Conservation (phyloP, 2,113 vertebrate genomes). For the Spheniscus mendiculus region DNA sequence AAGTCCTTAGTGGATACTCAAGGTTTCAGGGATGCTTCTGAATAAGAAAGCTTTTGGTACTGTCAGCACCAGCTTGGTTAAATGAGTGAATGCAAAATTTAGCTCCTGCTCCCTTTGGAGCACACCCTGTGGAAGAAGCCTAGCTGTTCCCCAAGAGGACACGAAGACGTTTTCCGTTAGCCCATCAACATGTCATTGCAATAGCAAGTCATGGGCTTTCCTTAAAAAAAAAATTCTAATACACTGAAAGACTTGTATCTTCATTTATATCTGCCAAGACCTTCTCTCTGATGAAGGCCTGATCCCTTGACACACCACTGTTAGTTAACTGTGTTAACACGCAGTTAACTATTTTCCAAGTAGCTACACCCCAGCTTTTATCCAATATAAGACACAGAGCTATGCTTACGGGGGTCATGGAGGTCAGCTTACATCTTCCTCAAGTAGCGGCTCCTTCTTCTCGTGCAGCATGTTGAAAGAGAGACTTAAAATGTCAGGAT, state of each 20-base stretch:
- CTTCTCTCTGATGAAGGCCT: background rate
- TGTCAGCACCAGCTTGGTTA: background rate
- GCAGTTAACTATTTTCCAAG: background rate
- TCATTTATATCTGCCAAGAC: background rate
- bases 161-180: background rate
- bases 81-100: background rate
- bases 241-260: background rate
- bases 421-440: background rate
- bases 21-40: background rate
- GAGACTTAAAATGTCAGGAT: accelerated
- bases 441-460: background rate
- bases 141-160: background rate
- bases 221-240: background rate
- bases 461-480: accelerated
- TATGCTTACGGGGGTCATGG: background rate
- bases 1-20: background rate
- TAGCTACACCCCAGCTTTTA: background rate
- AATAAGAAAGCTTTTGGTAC: background rate
- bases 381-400: background rate
- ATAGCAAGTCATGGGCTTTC: background rate
- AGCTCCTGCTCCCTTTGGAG: background rate
- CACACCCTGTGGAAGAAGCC: background rate
- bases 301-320: background rate
- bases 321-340: too few relatives aligned
- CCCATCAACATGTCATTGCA: background rate